These are phyloP conservation scores for Berghia stephanieae DNA, from an alignment of 1,140 invertebrate genomes.

Conservation along the genomic window DNA sequence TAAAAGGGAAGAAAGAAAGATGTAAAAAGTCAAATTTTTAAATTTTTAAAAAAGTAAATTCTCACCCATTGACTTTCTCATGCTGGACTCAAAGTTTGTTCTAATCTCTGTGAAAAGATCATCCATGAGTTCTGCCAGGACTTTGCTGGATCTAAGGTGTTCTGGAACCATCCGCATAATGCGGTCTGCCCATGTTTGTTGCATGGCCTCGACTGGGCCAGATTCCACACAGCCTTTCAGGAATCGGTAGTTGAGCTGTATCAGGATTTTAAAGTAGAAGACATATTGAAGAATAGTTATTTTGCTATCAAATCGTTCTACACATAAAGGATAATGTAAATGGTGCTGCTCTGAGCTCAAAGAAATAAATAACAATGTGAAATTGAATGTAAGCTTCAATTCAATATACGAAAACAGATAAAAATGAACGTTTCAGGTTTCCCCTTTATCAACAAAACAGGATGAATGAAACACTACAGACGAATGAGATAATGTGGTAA, in stretches of 20 bases:
- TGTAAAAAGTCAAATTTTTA: not conserved
- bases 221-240: constrained; percentile 62
- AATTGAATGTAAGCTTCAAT: too few species aligned
- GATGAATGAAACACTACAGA: too few species aligned
- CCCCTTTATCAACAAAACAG: too few species aligned
- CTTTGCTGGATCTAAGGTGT: constrained; percentile 44
- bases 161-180: constrained; percentile 62
- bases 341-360: too few species aligned
- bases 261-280: too few species aligned
- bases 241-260: constrained; percentile 66
- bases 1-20: not conserved
- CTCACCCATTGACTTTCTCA: constrained; percentile 66
- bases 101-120: constrained; percentile 62
- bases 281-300: too few species aligned
- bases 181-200: constrained; percentile 60
- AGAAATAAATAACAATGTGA: too few species aligned
- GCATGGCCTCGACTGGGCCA: constrained; percentile 63
- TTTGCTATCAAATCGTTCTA: too few species aligned
- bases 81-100: constrained; percentile 59
- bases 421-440: too few species aligned
- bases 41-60: not conserved
- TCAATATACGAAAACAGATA: too few species aligned
- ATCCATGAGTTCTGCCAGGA: constrained; percentile 50
- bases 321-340: too few species aligned
- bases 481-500: too few species aligned